A percentile compares a stretch with the other conserved stretches of the same genome.
Conservation (phyloP, 2,113 vertebrate genomes). For the Myotis davidii region DNA sequence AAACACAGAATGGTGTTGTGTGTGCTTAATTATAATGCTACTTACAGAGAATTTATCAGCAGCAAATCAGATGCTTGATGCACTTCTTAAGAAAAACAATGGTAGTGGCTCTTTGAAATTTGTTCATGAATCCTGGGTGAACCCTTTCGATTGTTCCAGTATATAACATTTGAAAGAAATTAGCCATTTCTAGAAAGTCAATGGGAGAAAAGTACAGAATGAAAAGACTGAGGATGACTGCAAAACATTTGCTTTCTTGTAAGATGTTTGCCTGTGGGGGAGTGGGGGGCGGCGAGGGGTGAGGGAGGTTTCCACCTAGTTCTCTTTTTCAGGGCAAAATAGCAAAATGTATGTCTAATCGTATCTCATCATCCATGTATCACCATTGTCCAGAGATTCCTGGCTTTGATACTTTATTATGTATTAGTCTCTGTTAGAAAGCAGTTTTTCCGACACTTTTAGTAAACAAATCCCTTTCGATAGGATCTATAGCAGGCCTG, state of each 20-base stretch:
- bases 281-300: no score
- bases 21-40: slow-evolving; percentile 71
- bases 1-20: slow-evolving; percentile 63
- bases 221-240: not conserved
- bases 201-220: not conserved
- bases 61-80: slow-evolving; percentile 47
- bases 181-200: slow-evolving; percentile 49
- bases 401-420: not conserved
- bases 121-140: slow-evolving; percentile 57
- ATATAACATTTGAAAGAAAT: slow-evolving; percentile 46
- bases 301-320: not conserved
- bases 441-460: not conserved
- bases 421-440: not conserved
- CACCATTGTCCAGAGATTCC: not conserved
- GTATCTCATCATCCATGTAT: not conserved
- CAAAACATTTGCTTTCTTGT: slow-evolving; percentile 27
- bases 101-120: slow-evolving; percentile 49
- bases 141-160: slow-evolving; percentile 42
- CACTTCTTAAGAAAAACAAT: slow-evolving; percentile 35
- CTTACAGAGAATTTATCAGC: slow-evolving; percentile 71
- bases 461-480: slow-evolving; percentile 3
- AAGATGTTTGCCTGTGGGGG: not conserved
- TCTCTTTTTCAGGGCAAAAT: not conserved
- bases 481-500: not conserved
- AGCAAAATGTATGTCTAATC: slow-evolving; percentile 12